These are phyloP conservation scores for Cheilosia pagana DNA, from an alignment of 2,888 invertebrate genomes.

Conservation along the genomic window DNA sequence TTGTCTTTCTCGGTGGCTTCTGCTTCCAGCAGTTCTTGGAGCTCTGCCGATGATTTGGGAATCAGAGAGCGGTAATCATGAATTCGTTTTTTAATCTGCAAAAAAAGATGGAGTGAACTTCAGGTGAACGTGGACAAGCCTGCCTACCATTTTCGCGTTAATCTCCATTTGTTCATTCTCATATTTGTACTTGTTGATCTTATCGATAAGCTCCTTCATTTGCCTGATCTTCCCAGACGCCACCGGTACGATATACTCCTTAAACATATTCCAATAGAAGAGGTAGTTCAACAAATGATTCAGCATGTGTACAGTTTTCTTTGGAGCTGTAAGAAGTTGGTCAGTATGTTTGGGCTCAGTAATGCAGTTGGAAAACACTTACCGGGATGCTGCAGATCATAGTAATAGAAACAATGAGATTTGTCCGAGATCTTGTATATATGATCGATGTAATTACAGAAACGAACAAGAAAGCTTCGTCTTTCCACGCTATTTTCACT, in stretches of 20 bases:
- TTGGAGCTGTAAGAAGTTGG: slow-evolving; percentile 76
- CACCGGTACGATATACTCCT: slow-evolving; percentile 78
- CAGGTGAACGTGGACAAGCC: too few relatives aligned
- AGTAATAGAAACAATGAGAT: slow-evolving; percentile 78
- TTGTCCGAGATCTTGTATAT: slow-evolving; percentile 81
- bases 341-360: not conserved
- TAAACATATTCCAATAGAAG: slow-evolving; percentile 80
- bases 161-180: slow-evolving; percentile 75
- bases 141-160: slow-evolving; percentile 62
- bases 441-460: slow-evolving; percentile 79
- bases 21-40: slow-evolving; percentile 61
- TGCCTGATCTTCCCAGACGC: slow-evolving; percentile 75
- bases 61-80: slow-evolving; percentile 40
- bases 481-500: slow-evolving; percentile 77
- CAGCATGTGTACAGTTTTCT: slow-evolving; percentile 79
- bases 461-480: slow-evolving; percentile 78
- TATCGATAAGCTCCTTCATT: slow-evolving; percentile 73
- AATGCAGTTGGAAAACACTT: slow-evolving; percentile 45
- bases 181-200: slow-evolving; percentile 69
- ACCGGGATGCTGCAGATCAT: slow-evolving; percentile 80
- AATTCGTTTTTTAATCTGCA: slow-evolving; percentile 52
- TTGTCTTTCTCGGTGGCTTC: slow-evolving; percentile 32
- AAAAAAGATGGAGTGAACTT: not conserved
- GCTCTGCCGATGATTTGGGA: slow-evolving; percentile 64
- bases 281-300: slow-evolving; percentile 80